Evolutionary conservation across 1,140 invertebrate genomes (phyloP).

Genomic region (Aphelenchoides besseyi): DNA sequence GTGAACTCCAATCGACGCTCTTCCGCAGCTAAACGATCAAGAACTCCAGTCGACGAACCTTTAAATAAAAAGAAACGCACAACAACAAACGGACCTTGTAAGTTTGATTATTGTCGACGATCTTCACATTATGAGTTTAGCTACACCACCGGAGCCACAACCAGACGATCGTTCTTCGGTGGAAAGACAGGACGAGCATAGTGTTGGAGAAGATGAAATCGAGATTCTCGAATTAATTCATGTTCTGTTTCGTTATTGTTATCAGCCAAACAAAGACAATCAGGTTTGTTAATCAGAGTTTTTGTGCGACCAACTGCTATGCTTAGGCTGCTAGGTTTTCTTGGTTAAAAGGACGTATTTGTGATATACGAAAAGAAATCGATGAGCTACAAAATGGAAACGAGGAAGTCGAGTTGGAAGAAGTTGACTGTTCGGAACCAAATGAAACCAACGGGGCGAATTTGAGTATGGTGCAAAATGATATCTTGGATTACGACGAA

Average conservation of each 20-base stretch:
- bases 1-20: too few relatives aligned
- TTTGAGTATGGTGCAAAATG: not conserved
- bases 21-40: too few relatives aligned
- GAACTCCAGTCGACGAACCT: too few relatives aligned
- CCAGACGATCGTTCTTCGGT: not conserved
- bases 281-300: too few relatives aligned
- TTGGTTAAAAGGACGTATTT: conserved; percentile 5
- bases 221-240: not conserved
- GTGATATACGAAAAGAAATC: not conserved
- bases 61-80: too few relatives aligned
- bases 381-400: not conserved
- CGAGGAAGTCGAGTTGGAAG: too few relatives aligned
- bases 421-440: too few relatives aligned
- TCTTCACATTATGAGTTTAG: too few relatives aligned
- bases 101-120: too few relatives aligned
- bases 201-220: not conserved
- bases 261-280: not conserved
- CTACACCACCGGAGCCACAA: not conserved
- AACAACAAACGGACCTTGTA: too few relatives aligned
- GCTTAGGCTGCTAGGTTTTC: not conserved
- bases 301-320: too few relatives aligned
- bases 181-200: not conserved
- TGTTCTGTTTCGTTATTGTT: not conserved
- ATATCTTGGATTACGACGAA: not conserved
- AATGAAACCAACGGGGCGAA: too few relatives aligned